Conservation (phyloP, 64 coral and sea anemone species). For the Pachyseris speciosa region DNA sequence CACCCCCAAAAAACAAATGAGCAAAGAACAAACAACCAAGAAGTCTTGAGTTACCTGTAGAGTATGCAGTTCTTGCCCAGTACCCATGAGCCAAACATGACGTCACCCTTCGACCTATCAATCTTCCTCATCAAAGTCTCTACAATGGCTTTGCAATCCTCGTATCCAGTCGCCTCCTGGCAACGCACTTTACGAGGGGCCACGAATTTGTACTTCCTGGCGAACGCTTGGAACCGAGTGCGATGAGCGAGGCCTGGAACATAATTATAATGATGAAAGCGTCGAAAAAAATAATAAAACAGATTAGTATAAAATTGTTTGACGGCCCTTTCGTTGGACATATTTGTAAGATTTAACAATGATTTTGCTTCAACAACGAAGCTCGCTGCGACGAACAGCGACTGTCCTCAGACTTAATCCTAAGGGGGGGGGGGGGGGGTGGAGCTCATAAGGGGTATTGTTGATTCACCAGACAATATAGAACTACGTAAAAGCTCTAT, state of each 20-base stretch:
- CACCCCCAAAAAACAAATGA: too few relatives aligned
- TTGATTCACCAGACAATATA: too few relatives aligned
- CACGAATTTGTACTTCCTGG: slow-evolving; percentile 57
- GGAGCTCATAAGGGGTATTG: too few relatives aligned
- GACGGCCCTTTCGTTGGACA: too few relatives aligned
- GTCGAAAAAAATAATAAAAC: too few relatives aligned
- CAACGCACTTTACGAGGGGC: slow-evolving; percentile 13
- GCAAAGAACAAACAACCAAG: not conserved
- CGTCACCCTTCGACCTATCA: slow-evolving; percentile 39
- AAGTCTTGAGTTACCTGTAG: slow-evolving; percentile 45
- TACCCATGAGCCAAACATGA: slow-evolving; percentile 60
- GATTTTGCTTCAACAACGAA: too few relatives aligned
- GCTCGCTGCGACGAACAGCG: too few relatives aligned
- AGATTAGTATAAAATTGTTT: not conserved
- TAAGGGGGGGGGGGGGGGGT: too few relatives aligned
- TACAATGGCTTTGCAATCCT: slow-evolving; percentile 66
- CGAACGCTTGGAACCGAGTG: slow-evolving; percentile 51
- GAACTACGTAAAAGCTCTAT: too few relatives aligned
- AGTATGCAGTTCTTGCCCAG: slow-evolving; percentile 65
- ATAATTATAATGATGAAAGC: not conserved
- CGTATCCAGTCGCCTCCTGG: slow-evolving; percentile 26
- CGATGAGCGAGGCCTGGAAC: slow-evolving; percentile 63
- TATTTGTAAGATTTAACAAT: too few relatives aligned
- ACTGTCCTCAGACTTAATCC: too few relatives aligned
- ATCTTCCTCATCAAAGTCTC: slow-evolving; percentile 45